Evolutionary conservation across 2,888 invertebrate genomes (phyloP), one percentile per base, ranked within the genome.

Genomic region (Formica aserva): DNA sequence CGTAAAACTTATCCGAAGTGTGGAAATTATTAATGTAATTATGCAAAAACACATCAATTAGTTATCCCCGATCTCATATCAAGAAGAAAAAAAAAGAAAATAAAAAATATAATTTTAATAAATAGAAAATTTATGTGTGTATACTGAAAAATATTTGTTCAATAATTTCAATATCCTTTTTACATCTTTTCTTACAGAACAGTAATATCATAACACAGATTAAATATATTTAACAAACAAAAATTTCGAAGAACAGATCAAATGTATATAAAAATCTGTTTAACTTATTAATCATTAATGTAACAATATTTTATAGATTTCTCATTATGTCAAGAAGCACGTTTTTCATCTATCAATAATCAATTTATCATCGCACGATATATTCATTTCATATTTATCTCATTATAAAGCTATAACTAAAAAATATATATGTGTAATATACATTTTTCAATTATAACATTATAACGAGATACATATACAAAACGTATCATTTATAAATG

Each of bases 31-130:
- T 74, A 38, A 45, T 18, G 18, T 2, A 0, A 35, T 3, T 35
- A 45, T 41, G n/a, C 0, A 45, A 29, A 66, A 41, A n/a, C 66
- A 26, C 41, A 38, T 13, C 26, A 77, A 77, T 41, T 77, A 77
- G 15, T 55, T 26, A 55, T 6, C 8, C 35, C 6, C 2, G 0
- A n/a, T 32, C n/a, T 13, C 0, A 35, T 63, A 18, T 48, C 6
- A 1, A 48, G 3, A 35, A 75, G 3, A 26, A 26, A 52, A 1
- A 0, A 13, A 38, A 26, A 15, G 18, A 1, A 26, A 26, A 26
- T 26, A 26, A 74, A 29, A 6, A 52, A 52, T 3, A 18, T 15
- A 1, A 52, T 63, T 26, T 66, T 66, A 66, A 55, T 55, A 65
- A 66, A 76, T 38, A 66, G 11, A 38, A 48, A 22, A 48, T 18